These are phyloP conservation scores for Patagioenas fasciata DNA, from an alignment of 2,113 vertebrate species.

Conservation along the genomic window DNA sequence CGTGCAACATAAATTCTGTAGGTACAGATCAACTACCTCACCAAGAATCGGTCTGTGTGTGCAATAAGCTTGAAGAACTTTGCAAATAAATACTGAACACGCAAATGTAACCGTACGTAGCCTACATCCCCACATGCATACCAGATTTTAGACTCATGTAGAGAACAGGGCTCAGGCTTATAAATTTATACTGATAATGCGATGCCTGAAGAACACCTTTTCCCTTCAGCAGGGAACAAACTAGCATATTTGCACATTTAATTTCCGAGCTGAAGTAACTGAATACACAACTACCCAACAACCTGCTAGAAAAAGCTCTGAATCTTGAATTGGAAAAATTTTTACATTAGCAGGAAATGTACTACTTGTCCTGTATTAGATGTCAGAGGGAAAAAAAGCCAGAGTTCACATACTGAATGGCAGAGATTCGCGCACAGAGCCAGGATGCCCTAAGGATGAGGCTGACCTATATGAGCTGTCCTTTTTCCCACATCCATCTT, in stretches of 20 bases:
- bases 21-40: not conserved
- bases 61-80: not conserved
- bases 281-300: not conserved
- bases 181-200: not conserved
- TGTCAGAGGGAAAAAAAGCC: not conserved
- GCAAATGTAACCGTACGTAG: not conserved
- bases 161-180: not conserved
- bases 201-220: not conserved
- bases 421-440: not conserved
- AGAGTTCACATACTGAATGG: not conserved
- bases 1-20: not conserved
- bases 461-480: not conserved
- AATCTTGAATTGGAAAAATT: not conserved
- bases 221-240: not conserved
- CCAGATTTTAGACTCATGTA: not conserved
- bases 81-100: not conserved
- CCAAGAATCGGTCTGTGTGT: not conserved
- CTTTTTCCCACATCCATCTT: not conserved
- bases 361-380: not conserved
- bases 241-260: not conserved
- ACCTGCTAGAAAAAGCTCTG: not conserved
- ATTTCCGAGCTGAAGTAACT: not conserved
- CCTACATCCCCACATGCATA: not conserved
- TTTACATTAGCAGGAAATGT: not conserved
- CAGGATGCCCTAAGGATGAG: not conserved